Evolutionary conservation across 2,113 vertebrate species (phyloP), one percentile per base, ranked within the genome.

Genomic region (Alligator sinensis): DNA sequence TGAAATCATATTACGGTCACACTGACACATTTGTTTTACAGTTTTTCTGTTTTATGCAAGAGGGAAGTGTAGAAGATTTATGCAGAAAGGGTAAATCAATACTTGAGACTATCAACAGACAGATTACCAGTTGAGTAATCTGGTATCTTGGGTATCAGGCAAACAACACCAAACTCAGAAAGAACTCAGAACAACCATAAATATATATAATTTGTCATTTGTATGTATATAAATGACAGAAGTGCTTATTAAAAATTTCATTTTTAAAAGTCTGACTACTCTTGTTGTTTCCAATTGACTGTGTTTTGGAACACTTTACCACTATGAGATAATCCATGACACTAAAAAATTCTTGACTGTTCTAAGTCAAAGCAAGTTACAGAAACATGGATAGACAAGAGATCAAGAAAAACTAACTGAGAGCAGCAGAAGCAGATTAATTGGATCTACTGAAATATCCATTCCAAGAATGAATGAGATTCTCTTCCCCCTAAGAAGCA

Each of bases 61-160:
- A 94, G 90, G 88, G 84, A 94, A 97, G 95, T 79, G 34, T 80
- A 87, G 94, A 91, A 85, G 55, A 85, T 85, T 55, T 80, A 87
- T 89, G 93, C 86, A 93, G 93, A 90, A 92, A 87, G 85, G 82
- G 86, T 84, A 91, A 93, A 90, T n/a, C 86, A 95, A 68, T 59
- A 58, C 19, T 91, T 85, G 61, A 30, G 78, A 28, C 81, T 28
- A 18, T 38, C 94, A 94, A 82, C 80, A 93, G 85, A 93, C 82
- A 93, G 68, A 87, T 86, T 66, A 68, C 54, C 80, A 96, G 82
- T n/a, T 82, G 92, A 94, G 17, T 77, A 93, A 92, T 83, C 77
- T 47, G 47, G 47, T 9, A 74, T 47, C 70, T 47, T 74, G 34
- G 70, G 47, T 38, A 74, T 47, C 70, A 74, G 47, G 34, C 21